Percentiles rank a stretch among this genome's conserved stretches.
Conservation (phyloP, 2,113 vertebrate genomes). For the Parotia lawesii region DNA sequence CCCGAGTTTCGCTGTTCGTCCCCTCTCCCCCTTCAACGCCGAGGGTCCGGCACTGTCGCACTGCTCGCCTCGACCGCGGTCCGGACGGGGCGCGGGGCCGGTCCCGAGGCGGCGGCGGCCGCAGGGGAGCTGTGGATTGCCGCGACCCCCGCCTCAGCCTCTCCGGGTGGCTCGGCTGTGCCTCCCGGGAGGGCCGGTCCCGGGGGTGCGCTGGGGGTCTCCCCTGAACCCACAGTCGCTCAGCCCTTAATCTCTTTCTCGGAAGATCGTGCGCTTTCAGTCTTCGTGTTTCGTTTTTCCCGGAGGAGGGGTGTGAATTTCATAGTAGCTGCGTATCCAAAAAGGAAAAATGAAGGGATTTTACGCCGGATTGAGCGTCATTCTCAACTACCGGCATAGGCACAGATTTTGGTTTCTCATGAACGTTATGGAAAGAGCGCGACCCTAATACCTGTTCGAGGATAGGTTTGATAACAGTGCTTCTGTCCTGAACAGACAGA, state of each 20-base stretch:
- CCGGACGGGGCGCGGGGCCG: neutral
- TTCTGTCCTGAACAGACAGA: neutral
- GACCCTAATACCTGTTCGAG: neutral
- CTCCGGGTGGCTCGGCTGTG: neutral
- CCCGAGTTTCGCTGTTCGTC: conserved; percentile 10
- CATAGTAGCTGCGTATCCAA: neutral
- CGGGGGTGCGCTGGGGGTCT: neutral
- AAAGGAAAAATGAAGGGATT: neutral
- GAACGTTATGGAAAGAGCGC: neutral
- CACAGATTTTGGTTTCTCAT: neutral
- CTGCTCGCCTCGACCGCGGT: neutral
- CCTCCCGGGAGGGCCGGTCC: neutral
- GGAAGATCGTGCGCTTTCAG: neutral
- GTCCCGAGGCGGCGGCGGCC: neutral
- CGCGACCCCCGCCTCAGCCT: neutral
- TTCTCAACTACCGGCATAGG: neutral
- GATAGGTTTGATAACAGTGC: neutral
- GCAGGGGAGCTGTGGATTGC: neutral
- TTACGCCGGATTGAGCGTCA: neutral
- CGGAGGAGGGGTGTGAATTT: neutral
- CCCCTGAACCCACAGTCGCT: neutral
- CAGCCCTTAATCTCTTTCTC: neutral
- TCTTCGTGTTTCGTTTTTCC: neutral
- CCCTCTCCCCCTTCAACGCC: neutral
- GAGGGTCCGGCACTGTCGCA: neutral